Evolutionary conservation across 2,888 invertebrate genomes (phyloP), one percentile per base, ranked within the genome.

Genomic region (Ernsta delagoae): DNA sequence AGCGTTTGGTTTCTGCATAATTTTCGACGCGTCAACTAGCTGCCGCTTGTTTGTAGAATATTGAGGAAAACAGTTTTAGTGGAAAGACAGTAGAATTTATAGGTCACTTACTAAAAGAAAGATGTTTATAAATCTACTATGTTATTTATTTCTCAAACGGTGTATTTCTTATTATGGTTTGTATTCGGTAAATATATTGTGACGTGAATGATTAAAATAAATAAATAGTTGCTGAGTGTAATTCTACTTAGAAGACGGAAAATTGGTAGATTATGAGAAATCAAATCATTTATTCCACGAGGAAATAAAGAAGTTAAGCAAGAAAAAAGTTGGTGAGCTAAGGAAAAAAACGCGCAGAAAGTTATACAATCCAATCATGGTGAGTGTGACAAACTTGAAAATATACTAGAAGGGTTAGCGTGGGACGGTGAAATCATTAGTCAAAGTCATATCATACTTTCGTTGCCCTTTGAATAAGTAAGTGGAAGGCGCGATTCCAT

Each of bases 331-430:
- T 24, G 5, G 31, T 57, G 8, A 8, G 16, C n/a, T 36, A 11
- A 57, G 9, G 48, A 45, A 12, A 59, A 43, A 43, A 34, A 60
- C 24, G 45, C 70, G 59, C 65, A 71, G 66, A 72, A 71, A 71
- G 16, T 71, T 79, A 77, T 79, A 78, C 78, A 80, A 83, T 84
- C 83, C 85, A 89, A 89, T 86, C 83, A 84, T 83, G 83, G 84
- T 85, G 54, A 64, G 56, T 64, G 54, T 56, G 85, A 86, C 86
- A 83, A 83, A 83, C 83, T 77, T 79, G 78, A 83, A 80, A 73
- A 72, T 57, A 34, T 57, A 77, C 83, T 83, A 73, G 83, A 85
- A 84, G 79, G 78, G 82, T 75, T 78, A 75, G 72, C 73, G 75
- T 78, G 76, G 77, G 77, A 78, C 78, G 77, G 76, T 77, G 76